These are phyloP conservation scores for Apodemia mormo DNA, from an alignment of 2,888 invertebrate genomes.

Conservation along the genomic window DNA sequence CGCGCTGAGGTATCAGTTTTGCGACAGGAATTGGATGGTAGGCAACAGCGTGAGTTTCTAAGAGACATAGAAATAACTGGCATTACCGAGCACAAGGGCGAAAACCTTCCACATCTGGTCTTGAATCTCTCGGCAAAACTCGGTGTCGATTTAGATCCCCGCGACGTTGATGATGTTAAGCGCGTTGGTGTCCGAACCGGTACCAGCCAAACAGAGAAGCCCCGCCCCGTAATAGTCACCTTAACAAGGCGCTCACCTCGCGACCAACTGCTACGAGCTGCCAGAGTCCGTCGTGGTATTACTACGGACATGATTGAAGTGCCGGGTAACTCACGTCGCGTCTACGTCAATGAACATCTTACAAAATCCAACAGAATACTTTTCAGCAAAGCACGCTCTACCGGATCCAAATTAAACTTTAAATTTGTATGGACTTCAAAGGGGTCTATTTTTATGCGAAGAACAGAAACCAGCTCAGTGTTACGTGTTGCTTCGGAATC, in stretches of 20 bases:
- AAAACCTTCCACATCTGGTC: not conserved
- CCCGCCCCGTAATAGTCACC: not conserved
- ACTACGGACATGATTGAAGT: constrained; percentile 6
- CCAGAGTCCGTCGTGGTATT: not conserved
- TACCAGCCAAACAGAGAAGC: not conserved
- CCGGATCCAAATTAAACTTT: not conserved
- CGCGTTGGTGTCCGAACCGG: not conserved
- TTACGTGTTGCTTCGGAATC: constrained; percentile 13
- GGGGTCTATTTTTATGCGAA: not conserved
- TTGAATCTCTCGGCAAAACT: not conserved
- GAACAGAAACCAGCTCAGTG: constrained; percentile 10
- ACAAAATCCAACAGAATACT: not conserved
- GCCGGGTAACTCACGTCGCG: not conserved
- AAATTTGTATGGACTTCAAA: constrained; percentile 1
- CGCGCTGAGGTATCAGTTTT: not conserved
- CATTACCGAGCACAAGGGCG: not conserved
- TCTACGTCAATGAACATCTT: not conserved
- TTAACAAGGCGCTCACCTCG: not conserved
- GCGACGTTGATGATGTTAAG: not conserved
- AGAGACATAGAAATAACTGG: not conserved
- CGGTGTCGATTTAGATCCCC: not conserved
- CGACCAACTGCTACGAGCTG: not conserved
- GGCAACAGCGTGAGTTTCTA: not conserved
- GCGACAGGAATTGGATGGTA: not conserved
- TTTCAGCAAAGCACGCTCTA: not conserved